These are phyloP conservation scores for Paralvinella palmiformis DNA, from an alignment of 1,140 invertebrate genomes.

Conservation along the genomic window DNA sequence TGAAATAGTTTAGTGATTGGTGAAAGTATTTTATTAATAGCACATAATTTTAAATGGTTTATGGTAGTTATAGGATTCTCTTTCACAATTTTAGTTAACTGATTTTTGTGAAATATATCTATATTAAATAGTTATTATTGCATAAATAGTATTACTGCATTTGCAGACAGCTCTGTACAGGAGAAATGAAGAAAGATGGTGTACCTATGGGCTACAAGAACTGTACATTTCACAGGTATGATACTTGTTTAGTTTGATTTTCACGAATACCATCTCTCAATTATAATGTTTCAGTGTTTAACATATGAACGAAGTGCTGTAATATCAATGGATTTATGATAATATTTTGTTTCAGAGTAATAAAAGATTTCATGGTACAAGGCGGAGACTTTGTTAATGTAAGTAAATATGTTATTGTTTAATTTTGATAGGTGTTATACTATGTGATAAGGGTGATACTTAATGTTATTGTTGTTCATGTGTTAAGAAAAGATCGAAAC, in stretches of 20 bases:
- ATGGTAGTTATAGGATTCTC: too few species aligned
- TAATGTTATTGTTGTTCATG: too few species aligned
- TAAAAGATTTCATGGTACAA: constrained; percentile 97
- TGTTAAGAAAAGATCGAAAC: too few species aligned
- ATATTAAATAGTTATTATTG: constrained; percentile 3
- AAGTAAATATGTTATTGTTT: constrained; percentile 39
- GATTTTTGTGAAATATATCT: constrained; percentile 17
- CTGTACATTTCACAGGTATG: constrained; percentile 77
- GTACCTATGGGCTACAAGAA: constrained; percentile 97
- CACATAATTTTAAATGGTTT: too few species aligned
- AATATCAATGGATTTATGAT: background rate
- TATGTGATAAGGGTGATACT: background rate
- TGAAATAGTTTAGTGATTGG: too few species aligned
- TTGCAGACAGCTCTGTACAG: constrained; percentile 89
- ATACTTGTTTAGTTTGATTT: background rate
- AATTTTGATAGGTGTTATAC: background rate
- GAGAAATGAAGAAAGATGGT: constrained; percentile 78
- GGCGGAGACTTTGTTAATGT: constrained; percentile 98
- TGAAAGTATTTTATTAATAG: too few species aligned
- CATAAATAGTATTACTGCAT: constrained; percentile 11
- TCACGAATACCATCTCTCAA: background rate
- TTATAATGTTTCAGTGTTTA: background rate
- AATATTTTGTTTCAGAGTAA: constrained; percentile 63
- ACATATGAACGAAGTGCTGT: background rate
- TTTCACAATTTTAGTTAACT: background rate